Base-by-base conservation (phyloP, 1,140 invertebrate genomes). In the Drosophila cardini region DNA sequence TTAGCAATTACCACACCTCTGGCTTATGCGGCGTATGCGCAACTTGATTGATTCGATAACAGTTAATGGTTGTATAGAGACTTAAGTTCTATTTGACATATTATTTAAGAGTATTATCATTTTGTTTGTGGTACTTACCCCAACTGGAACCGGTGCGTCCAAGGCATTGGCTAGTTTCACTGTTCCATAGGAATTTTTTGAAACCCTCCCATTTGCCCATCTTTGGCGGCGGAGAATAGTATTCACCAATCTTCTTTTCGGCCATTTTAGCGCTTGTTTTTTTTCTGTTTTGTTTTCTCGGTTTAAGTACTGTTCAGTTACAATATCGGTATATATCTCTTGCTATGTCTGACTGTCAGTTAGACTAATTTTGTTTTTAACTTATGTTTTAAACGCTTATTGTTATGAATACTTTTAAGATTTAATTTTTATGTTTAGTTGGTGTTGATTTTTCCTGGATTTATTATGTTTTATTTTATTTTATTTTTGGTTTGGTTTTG, bases 131-230 rank as follows among this genome's bases (percentile, higher is more conserved):
- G 3, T 73, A 92, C 96, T 97, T 93, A 98, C 97, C 96, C 97
- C 97, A 98, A 93, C 96, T 97, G 80, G 95, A 94, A 72, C 96
- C 97, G 68, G 97, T 98, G 76, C 97, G 94, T 71, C 97, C 97
- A 75, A 98, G 93, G 92, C 98, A 95, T 93, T 97, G 96, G 84
- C 95, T 95, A 62, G 96, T 97, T 93, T 97, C 96, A 68, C 96
- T 95, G 93, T 98, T 97, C 95, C 96, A 98, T 63, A 98, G 89
- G 93, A 98, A 98, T 82, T 94, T 93, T 92, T 93, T 95, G 93
- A 98, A 96, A 77, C 95, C 94, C 92, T 97, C 96, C 96, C 96
- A 97, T 94, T 95, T 96, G 79, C 95, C 95, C 76, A 96, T 94
- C 92, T 96, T 95, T 67, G 95, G 96, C 78, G 96, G 96, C 69